Conservation (phyloP, 2,797 vertebrate species). For the Schizopygopsis pylzovi region DNA sequence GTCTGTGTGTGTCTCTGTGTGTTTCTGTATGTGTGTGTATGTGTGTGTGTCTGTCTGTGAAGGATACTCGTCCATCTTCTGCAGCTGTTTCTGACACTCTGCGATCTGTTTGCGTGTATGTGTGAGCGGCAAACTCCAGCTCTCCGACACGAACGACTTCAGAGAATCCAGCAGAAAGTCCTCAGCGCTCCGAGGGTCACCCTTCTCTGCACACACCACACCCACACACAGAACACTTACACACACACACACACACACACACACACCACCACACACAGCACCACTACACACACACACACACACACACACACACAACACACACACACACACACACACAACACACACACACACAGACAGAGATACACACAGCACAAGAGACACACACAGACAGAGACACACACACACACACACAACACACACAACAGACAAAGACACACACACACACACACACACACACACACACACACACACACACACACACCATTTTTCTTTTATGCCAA, state of each 20-base stretch:
- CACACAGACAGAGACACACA: background rate
- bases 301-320: no score
- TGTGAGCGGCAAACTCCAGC: conserved; percentile 91
- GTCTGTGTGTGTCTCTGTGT: no score
- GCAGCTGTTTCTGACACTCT: conserved; percentile 92
- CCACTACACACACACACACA: no score
- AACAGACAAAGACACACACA: background rate
- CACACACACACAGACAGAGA: no score
- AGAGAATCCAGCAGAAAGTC: conserved; percentile 89
- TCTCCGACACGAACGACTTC: conserved; percentile 90
- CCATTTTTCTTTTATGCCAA: no score
- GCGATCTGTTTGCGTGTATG: conserved; percentile 94
- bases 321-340: no score
- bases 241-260: no score
- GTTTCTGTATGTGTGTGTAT: no score
- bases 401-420: background rate
- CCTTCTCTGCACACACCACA: conserved; percentile 83
- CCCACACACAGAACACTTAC: conserved; percentile 5
- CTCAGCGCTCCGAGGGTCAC: conserved; percentile 89
- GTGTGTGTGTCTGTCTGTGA: conserved; percentile 14
- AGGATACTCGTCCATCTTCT: conserved; percentile 95
- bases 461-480: no score
- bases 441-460: background rate
- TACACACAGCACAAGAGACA: no score
- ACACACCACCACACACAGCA: no score